A percentile compares a stretch with the other conserved stretches of the same genome.
phyloP scores from a whole-genome alignment of 2,797 vertebrate genomes.

The Pogonophryne albipinna region DNA sequence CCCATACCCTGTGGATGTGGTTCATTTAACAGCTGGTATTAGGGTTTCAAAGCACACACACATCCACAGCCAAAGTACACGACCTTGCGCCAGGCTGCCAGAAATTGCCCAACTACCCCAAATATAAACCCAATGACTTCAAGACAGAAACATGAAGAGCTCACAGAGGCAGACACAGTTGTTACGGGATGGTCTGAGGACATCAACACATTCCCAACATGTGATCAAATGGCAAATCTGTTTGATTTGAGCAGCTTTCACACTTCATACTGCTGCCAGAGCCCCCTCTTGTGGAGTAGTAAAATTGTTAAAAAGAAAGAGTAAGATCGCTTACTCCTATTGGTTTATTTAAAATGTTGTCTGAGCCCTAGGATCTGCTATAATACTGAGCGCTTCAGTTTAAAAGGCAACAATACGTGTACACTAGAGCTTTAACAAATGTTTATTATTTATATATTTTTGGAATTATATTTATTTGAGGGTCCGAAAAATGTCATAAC shows the following conservation, averaged over 20 bases:
- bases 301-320: not conserved
- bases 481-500: no score
- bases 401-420: not conserved
- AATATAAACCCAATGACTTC: constrained; percentile 54
- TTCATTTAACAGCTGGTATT: constrained; percentile 77
- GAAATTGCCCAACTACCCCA: constrained; percentile 17
- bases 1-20: constrained; percentile 45
- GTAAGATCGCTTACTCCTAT: not conserved
- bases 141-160: constrained; percentile 34
- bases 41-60: constrained; percentile 49
- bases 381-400: not conserved
- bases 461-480: no score
- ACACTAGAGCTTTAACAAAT: no score
- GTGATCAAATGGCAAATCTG: constrained; percentile 3
- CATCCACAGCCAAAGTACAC: constrained; percentile 25
- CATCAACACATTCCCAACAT: constrained; percentile 3
- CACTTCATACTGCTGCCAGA: not conserved
- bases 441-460: no score
- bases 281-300: not conserved
- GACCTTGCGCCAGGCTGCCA: constrained; percentile 51
- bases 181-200: not conserved
- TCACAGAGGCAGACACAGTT: constrained; percentile 16
- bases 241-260: constrained; percentile 1
- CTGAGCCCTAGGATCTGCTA: not conserved
- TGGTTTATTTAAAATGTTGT: not conserved